phyloP scores from a whole-genome alignment of 1,140 invertebrate species.

The Drosophila persimilis region DNA sequence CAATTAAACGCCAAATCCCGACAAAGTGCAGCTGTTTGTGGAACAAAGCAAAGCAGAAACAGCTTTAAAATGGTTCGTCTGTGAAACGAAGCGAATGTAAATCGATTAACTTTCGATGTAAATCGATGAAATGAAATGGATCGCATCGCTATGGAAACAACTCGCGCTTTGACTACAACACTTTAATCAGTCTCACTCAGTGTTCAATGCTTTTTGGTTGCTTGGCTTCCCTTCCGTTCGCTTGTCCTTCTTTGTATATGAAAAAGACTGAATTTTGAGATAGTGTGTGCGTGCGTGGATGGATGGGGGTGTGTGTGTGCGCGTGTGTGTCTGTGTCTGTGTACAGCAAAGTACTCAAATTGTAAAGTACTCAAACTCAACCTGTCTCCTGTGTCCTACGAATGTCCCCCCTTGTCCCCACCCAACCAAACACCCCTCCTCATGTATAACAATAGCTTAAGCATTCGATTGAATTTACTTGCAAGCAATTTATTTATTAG shows the following conservation, averaged over 20 bases:
- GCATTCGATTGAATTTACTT: conserved; percentile 57
- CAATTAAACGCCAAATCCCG: no score
- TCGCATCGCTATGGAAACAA: neutral
- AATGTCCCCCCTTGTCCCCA: no score
- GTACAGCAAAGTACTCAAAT: conserved; percentile 17
- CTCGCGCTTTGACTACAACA: no score
- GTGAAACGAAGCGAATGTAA: neutral
- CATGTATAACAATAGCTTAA: conserved; percentile 45
- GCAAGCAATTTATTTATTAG: conserved; percentile 41
- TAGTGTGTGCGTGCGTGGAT: conserved; percentile 6
- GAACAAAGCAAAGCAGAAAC: neutral
- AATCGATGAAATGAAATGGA: neutral
- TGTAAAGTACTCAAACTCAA: conserved; percentile 25
- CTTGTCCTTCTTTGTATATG: conserved; percentile 43
- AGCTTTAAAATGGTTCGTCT: no score
- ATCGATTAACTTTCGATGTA: no score
- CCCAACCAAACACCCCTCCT: conserved; percentile 4
- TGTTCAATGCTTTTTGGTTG: conserved; percentile 33
- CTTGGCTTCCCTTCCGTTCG: conserved; percentile 10
- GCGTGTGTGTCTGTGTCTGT: conserved; percentile 8
- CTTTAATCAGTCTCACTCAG: neutral
- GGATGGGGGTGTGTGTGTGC: neutral
- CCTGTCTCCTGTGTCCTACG: neutral
- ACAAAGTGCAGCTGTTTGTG: neutral
- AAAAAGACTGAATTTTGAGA: conserved; percentile 73